phyloP scores from a whole-genome alignment of 1,140 invertebrate species.

The Liolophura sinensis region DNA sequence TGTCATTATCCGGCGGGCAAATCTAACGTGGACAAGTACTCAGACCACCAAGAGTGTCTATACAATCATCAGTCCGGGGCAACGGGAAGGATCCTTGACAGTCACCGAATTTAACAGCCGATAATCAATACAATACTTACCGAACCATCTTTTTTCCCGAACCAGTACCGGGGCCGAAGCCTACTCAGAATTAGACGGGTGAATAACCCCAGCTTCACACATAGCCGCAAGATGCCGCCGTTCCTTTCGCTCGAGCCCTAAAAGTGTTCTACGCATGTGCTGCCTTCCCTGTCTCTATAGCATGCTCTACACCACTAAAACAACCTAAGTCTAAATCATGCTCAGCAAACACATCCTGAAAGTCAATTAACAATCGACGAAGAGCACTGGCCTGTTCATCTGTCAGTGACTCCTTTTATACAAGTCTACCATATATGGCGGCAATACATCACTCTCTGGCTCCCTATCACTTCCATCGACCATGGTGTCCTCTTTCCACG shows the following conservation, averaged over 20 bases:
- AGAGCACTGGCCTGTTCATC: too few relatives aligned
- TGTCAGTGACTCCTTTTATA: constrained; percentile 14
- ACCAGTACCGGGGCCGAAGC: constrained; percentile 27
- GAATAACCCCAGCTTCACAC: constrained; percentile 24
- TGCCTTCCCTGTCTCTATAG: constrained; percentile 23
- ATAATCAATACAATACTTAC: constrained; percentile 62
- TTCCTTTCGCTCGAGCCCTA: constrained; percentile 17
- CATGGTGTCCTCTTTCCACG: too few relatives aligned
- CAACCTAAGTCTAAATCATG: constrained; percentile 20
- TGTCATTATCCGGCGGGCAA: constrained; percentile 13
- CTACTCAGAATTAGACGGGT: too few relatives aligned
- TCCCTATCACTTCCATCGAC: too few relatives aligned
- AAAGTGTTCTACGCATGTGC: constrained; percentile 11
- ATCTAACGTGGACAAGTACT: constrained; percentile 20
- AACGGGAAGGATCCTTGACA: constrained; percentile 61
- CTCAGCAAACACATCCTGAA: too few relatives aligned
- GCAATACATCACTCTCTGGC: too few relatives aligned
- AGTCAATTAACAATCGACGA: too few relatives aligned
- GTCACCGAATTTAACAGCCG: constrained; percentile 58
- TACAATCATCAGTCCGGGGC: constrained; percentile 59
- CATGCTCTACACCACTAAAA: constrained; percentile 14
- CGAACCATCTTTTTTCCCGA: constrained; percentile 59
- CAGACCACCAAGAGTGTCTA: constrained; percentile 12
- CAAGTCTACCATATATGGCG: too few relatives aligned
- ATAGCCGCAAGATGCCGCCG: constrained; percentile 16